Evolutionary conservation across 2,113 vertebrate species (phyloP).

Genomic region (Axis porcinus): DNA sequence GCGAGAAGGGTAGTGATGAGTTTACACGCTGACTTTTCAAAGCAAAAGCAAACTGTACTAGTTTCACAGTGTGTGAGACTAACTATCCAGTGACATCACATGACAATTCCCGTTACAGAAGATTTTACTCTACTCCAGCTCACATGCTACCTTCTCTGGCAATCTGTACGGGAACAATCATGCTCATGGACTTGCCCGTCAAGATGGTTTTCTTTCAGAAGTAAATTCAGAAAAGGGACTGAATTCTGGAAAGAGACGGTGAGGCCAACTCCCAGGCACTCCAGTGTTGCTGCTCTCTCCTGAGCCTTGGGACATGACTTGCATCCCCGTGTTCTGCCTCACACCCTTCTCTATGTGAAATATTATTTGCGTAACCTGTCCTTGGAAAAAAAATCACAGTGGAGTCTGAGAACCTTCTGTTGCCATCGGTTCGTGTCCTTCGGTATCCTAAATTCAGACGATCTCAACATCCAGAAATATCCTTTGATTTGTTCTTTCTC

Average conservation of each 20-base stretch:
- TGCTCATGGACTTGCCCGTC: too few species aligned
- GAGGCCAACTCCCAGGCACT: not conserved
- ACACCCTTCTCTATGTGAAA: not conserved
- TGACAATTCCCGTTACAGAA: not conserved
- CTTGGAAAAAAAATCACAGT: not conserved
- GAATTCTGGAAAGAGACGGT: not conserved
- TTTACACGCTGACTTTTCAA: not conserved
- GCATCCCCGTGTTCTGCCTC: not conserved
- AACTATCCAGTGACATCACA: too few species aligned
- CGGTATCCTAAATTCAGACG: not conserved
- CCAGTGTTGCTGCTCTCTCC: not conserved
- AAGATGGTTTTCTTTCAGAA: not conserved
- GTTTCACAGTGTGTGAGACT: not conserved
- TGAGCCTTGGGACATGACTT: not conserved
- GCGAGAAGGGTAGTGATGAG: accelerated
- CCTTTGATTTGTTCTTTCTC: slow-evolving; percentile 87
- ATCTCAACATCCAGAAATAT: slow-evolving; percentile 90
- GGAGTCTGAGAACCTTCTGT: not conserved
- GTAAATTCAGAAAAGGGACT: not conserved
- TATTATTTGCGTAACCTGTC: not conserved
- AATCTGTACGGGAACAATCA: not conserved
- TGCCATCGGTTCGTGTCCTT: not conserved
- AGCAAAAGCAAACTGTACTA: not conserved
- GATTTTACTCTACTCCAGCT: not conserved
- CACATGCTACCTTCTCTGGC: not conserved